Evolutionary conservation across 2,888 invertebrate species (phyloP).

Genomic region (Acrobasis suavella): DNA sequence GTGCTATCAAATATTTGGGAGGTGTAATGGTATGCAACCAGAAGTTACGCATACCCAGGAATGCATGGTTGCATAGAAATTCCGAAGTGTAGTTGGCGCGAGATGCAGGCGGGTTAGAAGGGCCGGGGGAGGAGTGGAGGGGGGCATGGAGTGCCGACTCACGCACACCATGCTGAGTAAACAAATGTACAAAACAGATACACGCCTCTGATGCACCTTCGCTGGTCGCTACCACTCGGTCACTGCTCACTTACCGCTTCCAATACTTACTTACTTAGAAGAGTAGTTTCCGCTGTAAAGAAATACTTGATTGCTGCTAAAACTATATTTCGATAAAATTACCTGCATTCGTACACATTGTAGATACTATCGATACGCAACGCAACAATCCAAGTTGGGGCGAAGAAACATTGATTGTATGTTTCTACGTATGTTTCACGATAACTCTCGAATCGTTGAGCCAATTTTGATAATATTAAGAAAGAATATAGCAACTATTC

Average conservation of each 20-base stretch:
- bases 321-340: too few species aligned
- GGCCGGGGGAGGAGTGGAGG: conserved; percentile 39
- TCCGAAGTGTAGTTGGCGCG: conserved; percentile 55
- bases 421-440: too few species aligned
- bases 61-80: conserved; percentile 60
- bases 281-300: not conserved
- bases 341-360: too few species aligned
- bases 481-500: too few species aligned
- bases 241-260: conserved; percentile 32
- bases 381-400: too few species aligned
- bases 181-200: conserved; percentile 67
- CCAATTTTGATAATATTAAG: too few species aligned
- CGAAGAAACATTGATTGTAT: too few species aligned
- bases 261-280: too few species aligned
- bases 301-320: not conserved
- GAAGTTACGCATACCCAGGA: conserved; percentile 54
- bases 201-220: conserved; percentile 53
- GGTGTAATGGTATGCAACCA: conserved; percentile 57
- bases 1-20: conserved; percentile 47
- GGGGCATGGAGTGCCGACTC: conserved; percentile 39
- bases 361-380: too few species aligned
- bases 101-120: conserved; percentile 34
- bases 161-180: conserved; percentile 68
- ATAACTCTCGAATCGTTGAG: too few species aligned
- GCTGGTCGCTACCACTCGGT: conserved; percentile 36